These are phyloP conservation scores for Oncorhynchus tshawytscha DNA, from an alignment of 2,113 vertebrate genomes.

Conservation along the genomic window DNA sequence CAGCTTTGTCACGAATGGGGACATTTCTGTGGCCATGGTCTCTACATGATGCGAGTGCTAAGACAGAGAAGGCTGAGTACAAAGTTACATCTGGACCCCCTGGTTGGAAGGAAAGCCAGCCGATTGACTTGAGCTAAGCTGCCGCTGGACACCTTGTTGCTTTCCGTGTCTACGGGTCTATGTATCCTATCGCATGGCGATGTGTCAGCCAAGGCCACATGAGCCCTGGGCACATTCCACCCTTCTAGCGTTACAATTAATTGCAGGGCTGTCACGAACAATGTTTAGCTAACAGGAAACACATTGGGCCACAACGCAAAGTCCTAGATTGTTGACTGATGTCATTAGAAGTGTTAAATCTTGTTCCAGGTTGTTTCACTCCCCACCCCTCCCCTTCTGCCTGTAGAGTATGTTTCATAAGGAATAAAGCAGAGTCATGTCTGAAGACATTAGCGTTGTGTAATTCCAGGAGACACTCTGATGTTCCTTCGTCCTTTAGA, in stretches of 20 bases:
- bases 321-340: slow-evolving; percentile 63
- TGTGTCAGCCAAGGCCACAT: slow-evolving; percentile 66
- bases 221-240: slow-evolving; percentile 50
- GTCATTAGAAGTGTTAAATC: slow-evolving; percentile 64
- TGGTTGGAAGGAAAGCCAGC: slow-evolving; percentile 43
- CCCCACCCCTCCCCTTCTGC: slow-evolving; percentile 1
- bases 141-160: slow-evolving; percentile 42
- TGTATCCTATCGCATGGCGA: slow-evolving; percentile 37
- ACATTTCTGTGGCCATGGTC: slow-evolving; percentile 28
- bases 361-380: slow-evolving; percentile 48
- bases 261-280: slow-evolving; percentile 67
- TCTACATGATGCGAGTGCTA: slow-evolving; percentile 40
- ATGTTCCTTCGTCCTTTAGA: neutral
- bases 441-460: neutral
- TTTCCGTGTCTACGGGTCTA: slow-evolving; percentile 50
- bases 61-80: slow-evolving; percentile 57
- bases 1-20: slow-evolving; percentile 38
- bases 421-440: neutral
- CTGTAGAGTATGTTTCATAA: slow-evolving; percentile 21
- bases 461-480: neutral
- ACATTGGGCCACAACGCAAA: slow-evolving; percentile 61
- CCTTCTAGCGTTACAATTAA: slow-evolving; percentile 70
- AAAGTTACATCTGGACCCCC: slow-evolving; percentile 61
- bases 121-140: slow-evolving; percentile 44
- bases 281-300: slow-evolving; percentile 68